Percentiles rank a stretch among this genome's conserved stretches.
Conservation (phyloP, 2,113 vertebrate species). For the Cygnus buccinator region DNA sequence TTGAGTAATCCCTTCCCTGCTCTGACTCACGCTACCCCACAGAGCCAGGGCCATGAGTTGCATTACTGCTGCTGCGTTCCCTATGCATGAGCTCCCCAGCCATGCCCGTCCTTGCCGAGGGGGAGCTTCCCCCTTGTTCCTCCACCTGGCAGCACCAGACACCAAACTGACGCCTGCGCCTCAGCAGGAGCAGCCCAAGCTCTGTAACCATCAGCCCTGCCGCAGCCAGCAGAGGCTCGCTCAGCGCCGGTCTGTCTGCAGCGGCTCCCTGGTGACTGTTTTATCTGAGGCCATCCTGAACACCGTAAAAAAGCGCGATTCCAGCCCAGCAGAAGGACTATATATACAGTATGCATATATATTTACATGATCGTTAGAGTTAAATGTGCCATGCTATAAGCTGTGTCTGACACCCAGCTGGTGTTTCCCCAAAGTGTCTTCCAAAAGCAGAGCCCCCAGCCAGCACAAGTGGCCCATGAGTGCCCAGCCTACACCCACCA, state of each 20-base stretch:
- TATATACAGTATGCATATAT: no score
- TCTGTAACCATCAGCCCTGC: neutral
- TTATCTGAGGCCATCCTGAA: neutral
- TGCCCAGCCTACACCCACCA: neutral
- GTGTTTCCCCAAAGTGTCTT: neutral
- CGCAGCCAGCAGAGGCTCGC: neutral
- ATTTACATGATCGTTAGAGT: neutral
- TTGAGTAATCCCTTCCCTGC: neutral
- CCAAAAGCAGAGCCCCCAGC: neutral
- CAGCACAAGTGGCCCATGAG: neutral
- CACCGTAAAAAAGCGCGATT: neutral
- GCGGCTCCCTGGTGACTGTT: neutral
- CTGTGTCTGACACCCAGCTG: neutral
- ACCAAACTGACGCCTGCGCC: rapidly evolving
- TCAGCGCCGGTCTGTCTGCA: neutral
- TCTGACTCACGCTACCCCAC: conserved; percentile 11
- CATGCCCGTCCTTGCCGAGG: neutral
- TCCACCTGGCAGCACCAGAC: neutral
- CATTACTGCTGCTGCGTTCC: rapidly evolving
- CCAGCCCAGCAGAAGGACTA: neutral
- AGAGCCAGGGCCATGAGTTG: neutral
- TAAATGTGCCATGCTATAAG: neutral
- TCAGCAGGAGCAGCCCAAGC: neutral
- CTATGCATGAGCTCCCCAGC: neutral
- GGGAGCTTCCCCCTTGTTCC: neutral